Percentiles rank a stretch among this genome's conserved stretches.
Evolutionary conservation across 1,140 invertebrate genomes (phyloP).

Genomic region (Epicauta chinensis): DNA sequence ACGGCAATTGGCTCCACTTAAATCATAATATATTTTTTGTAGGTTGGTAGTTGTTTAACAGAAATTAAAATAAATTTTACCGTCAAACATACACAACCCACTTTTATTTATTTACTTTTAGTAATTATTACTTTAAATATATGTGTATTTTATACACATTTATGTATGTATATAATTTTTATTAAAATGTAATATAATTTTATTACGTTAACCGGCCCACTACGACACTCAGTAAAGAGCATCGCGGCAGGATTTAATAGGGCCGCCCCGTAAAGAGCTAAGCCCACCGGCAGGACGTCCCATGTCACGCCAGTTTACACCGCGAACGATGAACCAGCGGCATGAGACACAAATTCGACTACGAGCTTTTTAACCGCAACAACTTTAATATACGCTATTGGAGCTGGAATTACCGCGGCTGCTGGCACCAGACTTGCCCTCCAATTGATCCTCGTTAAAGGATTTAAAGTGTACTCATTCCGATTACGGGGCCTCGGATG

Average conservation of each 20-base stretch:
- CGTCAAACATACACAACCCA: too few relatives aligned
- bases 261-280: neutral
- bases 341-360: conserved; percentile 52
- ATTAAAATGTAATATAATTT: conserved; percentile 59
- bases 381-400: conserved; percentile 76
- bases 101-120: too few relatives aligned
- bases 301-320: conserved; percentile 12
- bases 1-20: too few relatives aligned
- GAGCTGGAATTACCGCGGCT: conserved; percentile 66
- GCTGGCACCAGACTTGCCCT: conserved; percentile 90
- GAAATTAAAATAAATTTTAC: too few relatives aligned
- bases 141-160: too few relatives aligned
- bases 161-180: too few relatives aligned
- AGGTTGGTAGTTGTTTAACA: too few relatives aligned
- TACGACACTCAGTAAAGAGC: conserved; percentile 51
- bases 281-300: conserved; percentile 21
- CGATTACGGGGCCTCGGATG: conserved; percentile 66
- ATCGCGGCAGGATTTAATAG: conserved; percentile 28
- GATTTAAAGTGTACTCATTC: conserved; percentile 88
- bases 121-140: too few relatives aligned
- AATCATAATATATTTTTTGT: too few relatives aligned
- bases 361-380: conserved; percentile 74
- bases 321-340: conserved; percentile 34
- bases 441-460: conserved; percentile 82
- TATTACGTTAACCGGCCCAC: conserved; percentile 58